These are phyloP conservation scores for Lagenorhynchus albirostris DNA, from an alignment of 2,113 vertebrate genomes.

Conservation along the genomic window DNA sequence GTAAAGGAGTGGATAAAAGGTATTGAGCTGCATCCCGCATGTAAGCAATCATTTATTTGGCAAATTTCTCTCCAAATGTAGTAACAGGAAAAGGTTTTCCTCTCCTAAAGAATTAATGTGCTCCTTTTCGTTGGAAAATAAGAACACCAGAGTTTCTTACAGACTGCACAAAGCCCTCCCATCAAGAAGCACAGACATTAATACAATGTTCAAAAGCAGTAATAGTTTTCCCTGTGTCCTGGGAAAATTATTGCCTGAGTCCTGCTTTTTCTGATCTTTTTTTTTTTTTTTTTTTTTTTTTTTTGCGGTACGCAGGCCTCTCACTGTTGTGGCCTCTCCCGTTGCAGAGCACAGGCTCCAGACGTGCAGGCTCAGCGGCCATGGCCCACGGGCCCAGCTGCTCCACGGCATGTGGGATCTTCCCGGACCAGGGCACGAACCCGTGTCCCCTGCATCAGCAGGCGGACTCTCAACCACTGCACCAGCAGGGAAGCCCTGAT, in stretches of 20 bases:
- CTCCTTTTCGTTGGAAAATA: not conserved
- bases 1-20: not conserved
- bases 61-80: not conserved
- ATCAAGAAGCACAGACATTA: not conserved
- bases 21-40: not conserved
- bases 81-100: not conserved
- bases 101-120: not conserved
- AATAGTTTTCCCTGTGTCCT: not conserved
- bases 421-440: too few species aligned
- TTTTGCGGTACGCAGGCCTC: too few species aligned
- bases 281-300: too few species aligned
- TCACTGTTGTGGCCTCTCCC: too few species aligned
- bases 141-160: not conserved
- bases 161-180: not conserved
- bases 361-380: too few species aligned
- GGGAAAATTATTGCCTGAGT: not conserved
- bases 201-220: not conserved
- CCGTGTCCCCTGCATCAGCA: too few species aligned
- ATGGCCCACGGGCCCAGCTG: too few species aligned
- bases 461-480: too few species aligned
- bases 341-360: too few species aligned
- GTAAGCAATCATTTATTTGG: not conserved
- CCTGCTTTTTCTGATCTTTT: not conserved
- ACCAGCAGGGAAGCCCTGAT: not conserved
- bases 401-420: too few species aligned